Conservation (phyloP, 2,797 vertebrate species). For the Crypturellus tataupa region DNA sequence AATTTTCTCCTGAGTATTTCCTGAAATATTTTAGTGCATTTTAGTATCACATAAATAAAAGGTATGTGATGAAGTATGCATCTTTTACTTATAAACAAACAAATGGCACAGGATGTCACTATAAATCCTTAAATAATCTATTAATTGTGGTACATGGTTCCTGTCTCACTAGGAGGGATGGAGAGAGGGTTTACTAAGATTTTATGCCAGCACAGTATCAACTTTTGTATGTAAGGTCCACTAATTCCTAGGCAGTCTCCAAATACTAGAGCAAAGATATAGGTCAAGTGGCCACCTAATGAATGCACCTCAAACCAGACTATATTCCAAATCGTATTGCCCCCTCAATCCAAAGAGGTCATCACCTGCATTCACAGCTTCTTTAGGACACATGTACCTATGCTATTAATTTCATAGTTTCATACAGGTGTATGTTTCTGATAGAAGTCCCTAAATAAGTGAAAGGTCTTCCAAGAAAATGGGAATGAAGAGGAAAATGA, state of each 20-base stretch:
- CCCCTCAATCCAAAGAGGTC: background rate
- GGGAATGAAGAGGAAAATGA: background rate
- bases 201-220: background rate
- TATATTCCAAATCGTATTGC: background rate
- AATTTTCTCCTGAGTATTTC: slow-evolving; percentile 28
- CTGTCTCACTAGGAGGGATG: background rate
- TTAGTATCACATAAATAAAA: background rate
- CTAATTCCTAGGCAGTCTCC: background rate
- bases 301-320: fast-evolving
- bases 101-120: background rate
- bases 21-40: slow-evolving; percentile 72
- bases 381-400: background rate
- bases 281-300: background rate
- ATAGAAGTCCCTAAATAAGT: background rate
- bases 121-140: background rate
- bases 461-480: background rate
- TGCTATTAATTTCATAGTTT: background rate
- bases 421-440: background rate
- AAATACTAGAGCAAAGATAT: background rate
- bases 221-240: background rate
- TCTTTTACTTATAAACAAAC: background rate
- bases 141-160: background rate
- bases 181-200: background rate
- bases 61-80: background rate
- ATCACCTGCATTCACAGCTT: background rate